These are phyloP conservation scores for Simalia tracyae DNA, from an alignment of 2,797 vertebrate species.

Conservation along the genomic window DNA sequence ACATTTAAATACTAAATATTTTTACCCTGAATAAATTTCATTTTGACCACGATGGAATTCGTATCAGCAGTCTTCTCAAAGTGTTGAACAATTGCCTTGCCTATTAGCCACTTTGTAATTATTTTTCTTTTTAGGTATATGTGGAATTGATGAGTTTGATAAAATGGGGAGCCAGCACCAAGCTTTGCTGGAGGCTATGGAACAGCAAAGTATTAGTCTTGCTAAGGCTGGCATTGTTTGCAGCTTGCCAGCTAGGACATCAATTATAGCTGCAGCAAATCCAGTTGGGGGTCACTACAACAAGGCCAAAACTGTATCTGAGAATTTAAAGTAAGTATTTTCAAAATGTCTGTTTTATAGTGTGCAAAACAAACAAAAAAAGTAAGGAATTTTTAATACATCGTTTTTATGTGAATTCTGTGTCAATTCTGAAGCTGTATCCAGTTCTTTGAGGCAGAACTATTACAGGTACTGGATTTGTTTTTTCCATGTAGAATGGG, in stretches of 20 bases:
- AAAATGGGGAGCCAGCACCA: slow-evolving; percentile 96
- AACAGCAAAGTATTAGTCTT: slow-evolving; percentile 96
- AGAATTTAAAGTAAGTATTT: slow-evolving; percentile 91
- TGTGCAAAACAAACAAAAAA: background rate
- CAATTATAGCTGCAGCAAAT: slow-evolving; percentile 94
- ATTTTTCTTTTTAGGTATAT: slow-evolving; percentile 77
- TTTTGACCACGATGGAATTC: background rate
- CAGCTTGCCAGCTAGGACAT: slow-evolving; percentile 91
- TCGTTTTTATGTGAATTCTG: background rate
- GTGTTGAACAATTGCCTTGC: background rate
- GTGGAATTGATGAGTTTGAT: slow-evolving; percentile 99
- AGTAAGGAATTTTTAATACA: background rate
- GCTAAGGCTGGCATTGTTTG: slow-evolving; percentile 97
- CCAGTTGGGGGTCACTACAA: slow-evolving; percentile 96
- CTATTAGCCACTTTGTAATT: background rate
- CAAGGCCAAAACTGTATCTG: slow-evolving; percentile 94
- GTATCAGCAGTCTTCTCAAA: background rate
- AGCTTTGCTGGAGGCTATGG: slow-evolving; percentile 96
- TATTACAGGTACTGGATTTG: slow-evolving; percentile 7
- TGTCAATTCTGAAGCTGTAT: background rate
- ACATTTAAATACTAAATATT: background rate
- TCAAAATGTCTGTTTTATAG: slow-evolving; percentile 13
- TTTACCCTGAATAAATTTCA: background rate
- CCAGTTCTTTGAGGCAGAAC: background rate
- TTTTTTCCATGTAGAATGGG: slow-evolving; percentile 83